Evolutionary conservation across 1,140 invertebrate species (phyloP), one percentile per base, ranked within the genome.

Genomic region (Oedothorax gibbosus): DNA sequence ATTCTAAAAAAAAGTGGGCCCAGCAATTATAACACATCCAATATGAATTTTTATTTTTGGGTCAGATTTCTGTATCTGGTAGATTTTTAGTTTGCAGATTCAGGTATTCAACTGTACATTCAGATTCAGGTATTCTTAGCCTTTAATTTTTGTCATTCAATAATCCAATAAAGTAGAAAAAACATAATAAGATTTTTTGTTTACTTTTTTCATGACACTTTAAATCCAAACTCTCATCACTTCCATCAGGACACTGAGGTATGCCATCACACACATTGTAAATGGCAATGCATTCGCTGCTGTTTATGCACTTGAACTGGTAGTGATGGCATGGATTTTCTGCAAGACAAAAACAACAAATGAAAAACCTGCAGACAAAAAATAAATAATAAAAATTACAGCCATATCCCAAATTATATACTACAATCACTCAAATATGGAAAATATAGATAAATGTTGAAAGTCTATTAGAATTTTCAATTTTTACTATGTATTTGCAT

Each of bases 191-290:
- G 15, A 51, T n/a, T 0, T 14, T 11, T 12, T 53, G 14, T 20
- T 75, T 50, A 86, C 85, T 77, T 75, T 79, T 80, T 18, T 68
- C 89, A 10, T 94, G 95, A 90, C 95, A 96, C 49, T 92, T 92
- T 78, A 97, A 91, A 89, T 96, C 95, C 14, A 93, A 92, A 69
- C 94, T 95, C 90, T 97, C 96, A 88, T 97, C 96, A 89, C 95
- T 96, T 82, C 93, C 96, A 91, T 99, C 97, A 5, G 94, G 91
- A 91, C 97, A 99, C 90, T 99, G 96, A 12, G 95, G 94, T 80
- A 98, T 96, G 51, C 96, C 97, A 91, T 99, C 96, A 89, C 98
- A 99, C 4, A 95, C 95, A 90, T 99, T 98, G 89, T 98, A 98
- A 87, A 97, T 95, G 3, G 96, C 96, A 87, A 99, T 97, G 88